Evolutionary conservation across 2,113 vertebrate genomes (phyloP), one percentile per base, ranked within the genome.

Genomic region (Embiotoca jacksoni): DNA sequence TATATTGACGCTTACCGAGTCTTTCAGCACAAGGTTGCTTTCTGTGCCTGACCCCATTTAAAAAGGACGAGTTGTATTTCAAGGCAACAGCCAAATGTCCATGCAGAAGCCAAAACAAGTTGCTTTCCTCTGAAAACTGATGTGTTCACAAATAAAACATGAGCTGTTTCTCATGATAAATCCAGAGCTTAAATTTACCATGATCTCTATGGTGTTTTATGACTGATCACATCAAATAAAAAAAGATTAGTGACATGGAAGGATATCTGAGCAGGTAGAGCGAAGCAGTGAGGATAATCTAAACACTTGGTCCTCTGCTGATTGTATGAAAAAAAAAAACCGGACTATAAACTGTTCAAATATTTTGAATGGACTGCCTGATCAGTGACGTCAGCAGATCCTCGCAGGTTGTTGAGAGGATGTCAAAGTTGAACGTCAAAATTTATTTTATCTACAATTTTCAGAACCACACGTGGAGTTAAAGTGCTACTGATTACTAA

Each of bases 121-220:
- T 66, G 36, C 37, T 35, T 58, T 73, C 50, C 61, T 57, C 35
- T 63, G 57, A 67, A 63, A 47, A n/a, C 35, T 6, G 13, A 46
- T 50, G 36, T 61, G 69, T 35, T 72, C 5, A 6, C 53, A 39
- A 86, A 81, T 87, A 68, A 83, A 80, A 44, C 14, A 10, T 50
- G 2, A 31, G 6, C 30, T 56, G 63, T 59, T 54, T 63, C 62
- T 56, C 3, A 5, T 37, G 7, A 33, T 33, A 36, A 52, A 47
- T 60, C 61, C 57, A 3, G 32, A 2, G 9, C 62, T 67, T 82
- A 15, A 55, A 75, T 82, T 50, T 14, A 56, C 15, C 11, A 65
- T 44, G 23, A 75, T 53, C 39, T 76, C 32, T 66, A 3, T 68
- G 60, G 32, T 82, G 66, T 78, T 77, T 70, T 69, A 72, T 33